Conservation (phyloP, 2,888 invertebrate genomes). For the Unio pictorum region DNA sequence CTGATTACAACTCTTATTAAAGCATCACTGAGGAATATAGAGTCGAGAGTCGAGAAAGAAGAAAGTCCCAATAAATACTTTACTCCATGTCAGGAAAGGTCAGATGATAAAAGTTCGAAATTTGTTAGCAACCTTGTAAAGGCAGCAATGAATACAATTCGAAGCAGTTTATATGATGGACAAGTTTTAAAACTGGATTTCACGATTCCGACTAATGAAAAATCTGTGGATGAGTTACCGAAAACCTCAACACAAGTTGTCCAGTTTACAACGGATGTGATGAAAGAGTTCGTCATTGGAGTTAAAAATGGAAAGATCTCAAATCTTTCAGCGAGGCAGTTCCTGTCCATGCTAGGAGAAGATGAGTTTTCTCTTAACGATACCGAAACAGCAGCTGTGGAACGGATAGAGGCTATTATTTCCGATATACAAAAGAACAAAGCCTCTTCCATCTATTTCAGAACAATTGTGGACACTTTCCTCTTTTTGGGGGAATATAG, state of each 20-base stretch:
- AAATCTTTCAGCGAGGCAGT: constrained; percentile 32
- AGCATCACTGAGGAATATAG: constrained; percentile 36
- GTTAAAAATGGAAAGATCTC: constrained; percentile 24
- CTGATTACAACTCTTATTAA: constrained; percentile 32
- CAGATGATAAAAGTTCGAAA: constrained; percentile 7
- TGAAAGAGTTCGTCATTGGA: constrained; percentile 18
- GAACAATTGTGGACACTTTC: constrained; percentile 27
- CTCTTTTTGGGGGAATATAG: constrained; percentile 6
- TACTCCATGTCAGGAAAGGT: constrained; percentile 14
- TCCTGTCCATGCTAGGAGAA: constrained; percentile 19
- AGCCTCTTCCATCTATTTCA: constrained; percentile 17
- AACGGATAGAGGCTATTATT: constrained; percentile 12
- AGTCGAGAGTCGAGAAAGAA: constrained; percentile 36
- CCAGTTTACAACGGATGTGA: constrained; percentile 25
- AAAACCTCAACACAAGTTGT: constrained; percentile 5
- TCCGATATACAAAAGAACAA: constrained; percentile 16
- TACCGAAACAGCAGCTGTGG: constrained; percentile 22
- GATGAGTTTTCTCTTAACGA: constrained; percentile 16
- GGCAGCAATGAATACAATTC: constrained; percentile 31
- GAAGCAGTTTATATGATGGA: too few relatives aligned
- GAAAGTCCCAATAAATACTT: constrained; percentile 19
- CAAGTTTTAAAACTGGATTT: too few relatives aligned
- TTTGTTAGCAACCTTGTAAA: constrained; percentile 26
- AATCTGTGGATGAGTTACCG: neutral
- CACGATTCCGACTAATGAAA: too few relatives aligned